A percentile compares a stretch with the other conserved stretches of the same genome.
Conservation (phyloP, 2,888 invertebrate genomes). For the Eucera pruinosa region DNA sequence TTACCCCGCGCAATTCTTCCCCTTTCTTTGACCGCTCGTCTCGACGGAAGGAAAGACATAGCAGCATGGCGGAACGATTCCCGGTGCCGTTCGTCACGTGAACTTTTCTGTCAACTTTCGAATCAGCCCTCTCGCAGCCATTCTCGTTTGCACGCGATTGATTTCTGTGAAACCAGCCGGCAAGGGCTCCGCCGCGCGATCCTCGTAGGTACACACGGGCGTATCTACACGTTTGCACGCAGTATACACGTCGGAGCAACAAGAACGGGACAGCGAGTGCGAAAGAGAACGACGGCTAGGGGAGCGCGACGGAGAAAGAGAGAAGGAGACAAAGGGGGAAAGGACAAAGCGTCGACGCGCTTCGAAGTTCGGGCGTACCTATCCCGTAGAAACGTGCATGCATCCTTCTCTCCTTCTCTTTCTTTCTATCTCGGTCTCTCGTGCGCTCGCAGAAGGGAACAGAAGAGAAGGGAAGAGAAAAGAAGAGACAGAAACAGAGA, state of each 20-base stretch:
- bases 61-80: slow-evolving; percentile 25
- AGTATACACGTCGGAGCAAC: slow-evolving; percentile 7
- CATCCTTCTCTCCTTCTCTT: slow-evolving; percentile 18
- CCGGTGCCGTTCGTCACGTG: slow-evolving; percentile 31
- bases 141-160: slow-evolving; percentile 57
- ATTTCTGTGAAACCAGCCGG: slow-evolving; percentile 56
- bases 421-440: not conserved
- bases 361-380: slow-evolving; percentile 64
- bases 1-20: not conserved
- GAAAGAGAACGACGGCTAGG: slow-evolving; percentile 7
- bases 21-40: not conserved
- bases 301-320: slow-evolving; percentile 44
- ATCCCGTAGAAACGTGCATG: slow-evolving; percentile 56
- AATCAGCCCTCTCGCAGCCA: slow-evolving; percentile 29
- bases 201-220: slow-evolving; percentile 34
- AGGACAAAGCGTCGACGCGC: slow-evolving; percentile 67
- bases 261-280: slow-evolving; percentile 15
- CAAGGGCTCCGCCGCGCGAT: slow-evolving; percentile 40
- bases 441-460: not conserved
- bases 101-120: slow-evolving; percentile 50
- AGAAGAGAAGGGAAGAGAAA: too few relatives aligned
- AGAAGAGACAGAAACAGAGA: too few relatives aligned
- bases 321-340: slow-evolving; percentile 57
- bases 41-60: not conserved
- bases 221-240: slow-evolving; percentile 36